These are phyloP conservation scores for Callosobruchus maculatus DNA, from an alignment of 2,888 invertebrate genomes.

Conservation along the genomic window DNA sequence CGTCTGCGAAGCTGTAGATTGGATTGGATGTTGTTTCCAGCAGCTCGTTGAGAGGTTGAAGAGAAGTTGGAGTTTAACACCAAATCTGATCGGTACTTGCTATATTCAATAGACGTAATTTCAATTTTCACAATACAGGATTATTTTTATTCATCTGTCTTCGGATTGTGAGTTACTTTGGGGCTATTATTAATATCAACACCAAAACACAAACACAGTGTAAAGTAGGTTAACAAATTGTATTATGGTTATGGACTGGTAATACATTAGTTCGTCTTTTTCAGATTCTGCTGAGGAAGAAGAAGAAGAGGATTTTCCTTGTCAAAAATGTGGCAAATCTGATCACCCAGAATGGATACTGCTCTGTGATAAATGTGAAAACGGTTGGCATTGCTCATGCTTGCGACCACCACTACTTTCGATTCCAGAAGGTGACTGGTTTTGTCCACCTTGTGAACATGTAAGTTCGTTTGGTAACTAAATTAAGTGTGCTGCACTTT, in stretches of 20 bases:
- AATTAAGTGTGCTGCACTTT: no score
- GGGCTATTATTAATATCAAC: no score
- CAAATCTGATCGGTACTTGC: conserved; percentile 77
- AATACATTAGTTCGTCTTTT: no score
- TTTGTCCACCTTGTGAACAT: conserved; percentile 96
- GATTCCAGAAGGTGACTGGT: conserved; percentile 98
- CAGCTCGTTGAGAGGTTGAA: conserved; percentile 40
- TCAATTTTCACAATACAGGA: no score
- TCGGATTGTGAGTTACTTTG: no score
- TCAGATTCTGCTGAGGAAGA: conserved; percentile 40
- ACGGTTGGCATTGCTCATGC: conserved; percentile 97
- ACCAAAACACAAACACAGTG: no score
- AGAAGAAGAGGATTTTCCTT: conserved; percentile 67
- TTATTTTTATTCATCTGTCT: no score
- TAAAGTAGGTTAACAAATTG: no score
- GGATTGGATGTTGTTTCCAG: no score
- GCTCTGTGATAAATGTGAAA: conserved; percentile 92
- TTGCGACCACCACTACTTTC: conserved; percentile 87
- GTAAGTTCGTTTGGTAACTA: conserved; percentile 56
- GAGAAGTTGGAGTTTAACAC: conserved; percentile 25
- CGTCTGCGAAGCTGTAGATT: no score
- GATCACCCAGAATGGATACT: conserved; percentile 98
- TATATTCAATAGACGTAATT: no score
- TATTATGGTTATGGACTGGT: no score
- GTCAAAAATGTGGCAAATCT: conserved; percentile 84